A percentile compares a stretch with the other conserved stretches of the same genome.
Conservation (phyloP, 2,113 vertebrate species). For the Semnornis frantzii region DNA sequence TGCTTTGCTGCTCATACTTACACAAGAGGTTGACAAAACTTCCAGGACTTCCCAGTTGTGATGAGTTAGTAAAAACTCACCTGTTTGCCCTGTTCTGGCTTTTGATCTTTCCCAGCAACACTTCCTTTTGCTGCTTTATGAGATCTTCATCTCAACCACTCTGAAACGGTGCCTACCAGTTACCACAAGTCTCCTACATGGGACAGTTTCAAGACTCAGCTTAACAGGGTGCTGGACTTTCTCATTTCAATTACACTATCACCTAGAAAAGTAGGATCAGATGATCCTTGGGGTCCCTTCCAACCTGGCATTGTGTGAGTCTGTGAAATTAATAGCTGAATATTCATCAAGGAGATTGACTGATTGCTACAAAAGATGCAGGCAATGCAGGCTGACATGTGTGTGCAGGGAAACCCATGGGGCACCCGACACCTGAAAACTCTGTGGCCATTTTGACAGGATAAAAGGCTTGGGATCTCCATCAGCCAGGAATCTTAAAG, state of each 20-base stretch:
- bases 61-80: not conserved
- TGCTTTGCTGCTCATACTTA: not conserved
- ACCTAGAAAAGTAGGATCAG: no score
- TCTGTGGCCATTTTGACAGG: not conserved
- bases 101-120: no score
- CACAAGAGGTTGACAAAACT: not conserved
- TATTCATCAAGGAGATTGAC: not conserved
- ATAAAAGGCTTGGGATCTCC: not conserved
- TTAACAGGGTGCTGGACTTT: no score
- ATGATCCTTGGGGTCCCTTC: no score
- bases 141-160: no score
- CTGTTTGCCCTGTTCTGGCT: no score
- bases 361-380: not conserved
- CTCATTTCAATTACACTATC: no score
- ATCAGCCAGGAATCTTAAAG: not conserved
- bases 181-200: no score
- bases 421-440: not conserved
- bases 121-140: no score
- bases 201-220: no score
- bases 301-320: no score
- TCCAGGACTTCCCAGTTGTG: not conserved
- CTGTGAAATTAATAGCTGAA: not conserved
- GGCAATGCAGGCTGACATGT: rapidly evolving
- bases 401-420: not conserved
- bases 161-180: no score